phyloP scores from a whole-genome alignment of 1,140 invertebrate genomes.

The Chymomyza costata region DNA sequence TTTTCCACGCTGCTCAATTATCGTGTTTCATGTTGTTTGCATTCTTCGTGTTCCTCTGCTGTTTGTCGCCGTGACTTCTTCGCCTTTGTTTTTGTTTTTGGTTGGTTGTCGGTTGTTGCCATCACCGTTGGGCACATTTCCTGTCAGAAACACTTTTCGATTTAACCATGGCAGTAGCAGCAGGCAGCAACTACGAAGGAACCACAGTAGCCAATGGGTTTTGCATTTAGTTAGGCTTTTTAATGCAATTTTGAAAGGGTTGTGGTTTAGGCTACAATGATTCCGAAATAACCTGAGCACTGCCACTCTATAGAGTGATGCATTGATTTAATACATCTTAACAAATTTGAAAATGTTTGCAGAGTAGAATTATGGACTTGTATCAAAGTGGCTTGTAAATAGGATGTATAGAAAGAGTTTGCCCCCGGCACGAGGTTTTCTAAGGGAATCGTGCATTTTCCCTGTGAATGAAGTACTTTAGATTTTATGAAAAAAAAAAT shows the following conservation, averaged over 20 bases:
- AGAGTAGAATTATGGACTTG: too few relatives aligned
- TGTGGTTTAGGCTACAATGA: conserved; percentile 4
- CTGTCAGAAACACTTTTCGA: conserved; percentile 64
- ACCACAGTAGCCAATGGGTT: conserved; percentile 40
- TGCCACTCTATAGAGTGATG: too few relatives aligned
- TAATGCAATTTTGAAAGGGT: conserved; percentile 16
- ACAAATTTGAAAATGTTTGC: not conserved
- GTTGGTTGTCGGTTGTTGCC: conserved; percentile 8
- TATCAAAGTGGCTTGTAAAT: too few relatives aligned
- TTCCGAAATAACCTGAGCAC: conserved; percentile 17
- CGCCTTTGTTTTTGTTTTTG: conserved; percentile 2
- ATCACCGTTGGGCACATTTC: conserved; percentile 41
- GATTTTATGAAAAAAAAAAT: too few relatives aligned
- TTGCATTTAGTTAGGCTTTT: conserved; percentile 34
- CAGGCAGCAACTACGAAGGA: conserved; percentile 2
- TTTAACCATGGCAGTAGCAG: conserved; percentile 33
- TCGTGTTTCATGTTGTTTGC: conserved; percentile 67
- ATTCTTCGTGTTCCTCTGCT: conserved; percentile 42
- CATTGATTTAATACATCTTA: too few relatives aligned
- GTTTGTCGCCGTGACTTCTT: conserved; percentile 47
- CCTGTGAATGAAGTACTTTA: too few relatives aligned
- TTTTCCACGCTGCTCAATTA: conserved; percentile 72
- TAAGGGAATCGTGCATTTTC: too few relatives aligned
- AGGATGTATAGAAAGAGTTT: too few relatives aligned
- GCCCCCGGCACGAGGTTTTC: too few relatives aligned